These are phyloP conservation scores for Pseudorectes ferrugineus DNA, from an alignment of 2,113 vertebrate genomes.

Conservation along the genomic window DNA sequence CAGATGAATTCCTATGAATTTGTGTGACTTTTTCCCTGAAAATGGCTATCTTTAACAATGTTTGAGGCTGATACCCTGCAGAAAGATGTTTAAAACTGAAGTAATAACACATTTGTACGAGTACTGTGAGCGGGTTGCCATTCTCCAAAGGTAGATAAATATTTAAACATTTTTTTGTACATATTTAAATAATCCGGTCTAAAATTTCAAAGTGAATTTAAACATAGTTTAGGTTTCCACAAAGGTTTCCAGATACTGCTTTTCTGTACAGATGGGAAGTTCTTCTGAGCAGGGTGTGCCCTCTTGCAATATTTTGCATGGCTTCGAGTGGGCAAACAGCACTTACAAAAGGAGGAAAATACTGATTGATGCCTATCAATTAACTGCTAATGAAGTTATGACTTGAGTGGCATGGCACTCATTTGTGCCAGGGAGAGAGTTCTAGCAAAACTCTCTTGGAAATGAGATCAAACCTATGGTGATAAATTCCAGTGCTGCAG, in stretches of 20 bases:
- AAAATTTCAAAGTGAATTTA: neutral
- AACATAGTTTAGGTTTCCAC: neutral
- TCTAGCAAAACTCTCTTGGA: neutral
- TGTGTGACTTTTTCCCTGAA: neutral
- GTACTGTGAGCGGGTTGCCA: neutral
- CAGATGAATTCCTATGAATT: neutral
- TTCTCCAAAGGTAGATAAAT: neutral
- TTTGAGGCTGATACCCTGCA: neutral
- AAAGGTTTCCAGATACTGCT: neutral
- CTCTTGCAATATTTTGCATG: neutral
- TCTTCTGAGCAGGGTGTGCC: neutral
- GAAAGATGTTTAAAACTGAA: neutral
- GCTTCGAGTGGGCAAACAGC: neutral
- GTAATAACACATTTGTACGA: rapidly evolving
- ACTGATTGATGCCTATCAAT: neutral
- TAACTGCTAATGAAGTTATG: neutral
- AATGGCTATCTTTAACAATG: neutral
- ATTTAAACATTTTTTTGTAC: neutral
- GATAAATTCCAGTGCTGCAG: neutral
- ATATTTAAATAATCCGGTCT: neutral
- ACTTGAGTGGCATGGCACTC: neutral
- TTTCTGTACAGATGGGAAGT: neutral
- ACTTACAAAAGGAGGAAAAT: neutral
- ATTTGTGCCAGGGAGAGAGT: neutral
- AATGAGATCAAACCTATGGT: neutral